Conservation (phyloP, 2,888 invertebrate species). For the Tortricodes alternella region DNA sequence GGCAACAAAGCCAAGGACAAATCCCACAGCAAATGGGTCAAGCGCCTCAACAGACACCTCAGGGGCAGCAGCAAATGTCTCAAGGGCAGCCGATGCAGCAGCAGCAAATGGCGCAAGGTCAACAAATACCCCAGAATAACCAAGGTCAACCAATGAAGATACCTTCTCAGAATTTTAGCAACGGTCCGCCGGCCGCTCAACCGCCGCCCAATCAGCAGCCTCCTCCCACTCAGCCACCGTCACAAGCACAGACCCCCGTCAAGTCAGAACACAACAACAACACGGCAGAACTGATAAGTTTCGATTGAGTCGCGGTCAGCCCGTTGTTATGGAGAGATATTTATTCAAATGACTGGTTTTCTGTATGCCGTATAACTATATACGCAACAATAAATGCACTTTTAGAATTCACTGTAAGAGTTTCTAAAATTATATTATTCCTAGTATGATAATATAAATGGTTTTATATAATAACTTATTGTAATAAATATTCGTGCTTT, state of each 20-base stretch:
- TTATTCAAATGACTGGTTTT: constrained; percentile 55
- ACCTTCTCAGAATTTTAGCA: constrained; percentile 46
- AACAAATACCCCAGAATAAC: constrained; percentile 26
- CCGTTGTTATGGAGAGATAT: constrained; percentile 42
- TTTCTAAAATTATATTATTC: constrained; percentile 28
- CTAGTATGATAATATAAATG: constrained; percentile 20
- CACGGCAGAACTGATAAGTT: constrained; percentile 91
- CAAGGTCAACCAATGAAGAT: constrained; percentile 46
- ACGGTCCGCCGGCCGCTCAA: constrained; percentile 42
- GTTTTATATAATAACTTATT: constrained; percentile 25
- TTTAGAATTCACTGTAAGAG: constrained; percentile 25
- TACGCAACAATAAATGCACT: constrained; percentile 21
- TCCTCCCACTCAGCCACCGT: constrained; percentile 30
- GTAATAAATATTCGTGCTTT: constrained; percentile 21
- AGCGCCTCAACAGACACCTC: constrained; percentile 45
- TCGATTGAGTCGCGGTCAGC: constrained; percentile 83
- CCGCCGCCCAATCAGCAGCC: constrained; percentile 40
- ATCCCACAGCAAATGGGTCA: constrained; percentile 41
- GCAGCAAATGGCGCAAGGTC: constrained; percentile 39
- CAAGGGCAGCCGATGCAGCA: constrained; percentile 41
- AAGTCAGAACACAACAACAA: constrained; percentile 74
- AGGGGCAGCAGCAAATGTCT: constrained; percentile 41
- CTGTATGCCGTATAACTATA: constrained; percentile 23
- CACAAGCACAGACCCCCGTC: constrained; percentile 52
- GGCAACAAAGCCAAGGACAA: constrained; percentile 43